A percentile compares a stretch with the other conserved stretches of the same genome.
Conservation (phyloP, 2,888 invertebrate genomes). For the Cryptophagus acutangulus region DNA sequence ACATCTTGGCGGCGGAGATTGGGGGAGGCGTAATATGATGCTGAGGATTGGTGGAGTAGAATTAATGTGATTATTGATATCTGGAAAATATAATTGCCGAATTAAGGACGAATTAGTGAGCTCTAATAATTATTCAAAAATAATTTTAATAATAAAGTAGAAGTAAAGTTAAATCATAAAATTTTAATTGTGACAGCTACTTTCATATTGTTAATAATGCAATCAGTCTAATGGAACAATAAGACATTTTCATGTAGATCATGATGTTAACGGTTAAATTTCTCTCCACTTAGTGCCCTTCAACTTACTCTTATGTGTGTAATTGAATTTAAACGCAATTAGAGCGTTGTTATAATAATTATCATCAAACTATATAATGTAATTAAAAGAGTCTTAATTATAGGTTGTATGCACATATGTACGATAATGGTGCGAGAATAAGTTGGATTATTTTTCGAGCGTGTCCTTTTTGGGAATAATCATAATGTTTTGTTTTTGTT, state of each 20-base stretch:
- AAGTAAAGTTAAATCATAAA: background rate
- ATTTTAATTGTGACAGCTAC: background rate
- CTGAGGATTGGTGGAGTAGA: background rate
- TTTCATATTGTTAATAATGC: background rate
- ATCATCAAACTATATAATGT: background rate
- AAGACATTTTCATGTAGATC: conserved; percentile 1
- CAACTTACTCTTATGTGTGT: background rate
- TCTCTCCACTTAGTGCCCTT: background rate
- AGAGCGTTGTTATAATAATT: background rate
- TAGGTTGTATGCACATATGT: no score
- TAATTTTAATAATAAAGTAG: no score
- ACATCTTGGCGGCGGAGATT: conserved; percentile 2
- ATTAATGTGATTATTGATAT: background rate
- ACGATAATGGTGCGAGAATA: no score
- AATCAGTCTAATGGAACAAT: conserved; percentile 1
- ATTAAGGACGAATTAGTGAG: no score
- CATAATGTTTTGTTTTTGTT: no score
- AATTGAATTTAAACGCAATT: background rate
- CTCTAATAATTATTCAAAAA: no score
- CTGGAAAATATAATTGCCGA: background rate
- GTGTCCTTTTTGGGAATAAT: no score
- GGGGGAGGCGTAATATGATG: conserved; percentile 1
- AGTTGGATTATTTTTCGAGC: no score
- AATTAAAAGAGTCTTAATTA: no score
- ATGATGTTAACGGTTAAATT: background rate